Percentiles rank a stretch among this genome's conserved stretches.
These are phyloP conservation scores for Hormiphora californensis DNA, from an alignment of 37 sponge, comb jelly and placozoan genomes.

Conservation along the genomic window DNA sequence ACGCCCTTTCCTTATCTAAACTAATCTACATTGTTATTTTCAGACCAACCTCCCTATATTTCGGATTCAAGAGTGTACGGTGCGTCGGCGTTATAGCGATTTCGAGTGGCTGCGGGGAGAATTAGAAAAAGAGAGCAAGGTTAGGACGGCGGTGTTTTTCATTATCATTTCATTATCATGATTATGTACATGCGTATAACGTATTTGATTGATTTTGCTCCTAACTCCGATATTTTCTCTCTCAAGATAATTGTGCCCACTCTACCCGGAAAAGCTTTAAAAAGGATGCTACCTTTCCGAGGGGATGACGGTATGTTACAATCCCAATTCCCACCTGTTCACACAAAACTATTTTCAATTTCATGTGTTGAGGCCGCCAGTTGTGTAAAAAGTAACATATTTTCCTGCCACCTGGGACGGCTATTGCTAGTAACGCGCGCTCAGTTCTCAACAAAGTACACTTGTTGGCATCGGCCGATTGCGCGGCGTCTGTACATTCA, in stretches of 20 bases:
- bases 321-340: too few relatives aligned
- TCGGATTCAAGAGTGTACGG: slow-evolving; percentile 76
- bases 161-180: not conserved
- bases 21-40: not conserved
- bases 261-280: slow-evolving; percentile 92
- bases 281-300: slow-evolving; percentile 88
- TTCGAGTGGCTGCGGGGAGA: slow-evolving; percentile 97
- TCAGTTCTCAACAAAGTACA: too few relatives aligned
- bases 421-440: too few relatives aligned
- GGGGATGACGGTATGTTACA: slow-evolving; percentile 83
- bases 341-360: too few relatives aligned
- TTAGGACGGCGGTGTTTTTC: not conserved
- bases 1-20: too few relatives aligned
- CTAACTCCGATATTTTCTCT: not conserved
- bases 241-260: slow-evolving; percentile 88
- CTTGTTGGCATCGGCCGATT: too few relatives aligned
- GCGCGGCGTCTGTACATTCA: too few relatives aligned
- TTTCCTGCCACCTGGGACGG: too few relatives aligned
- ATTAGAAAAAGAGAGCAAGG: slow-evolving; percentile 94
- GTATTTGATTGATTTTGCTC: not conserved
- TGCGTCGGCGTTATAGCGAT: slow-evolving; percentile 91
- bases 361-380: too few relatives aligned
- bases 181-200: not conserved
- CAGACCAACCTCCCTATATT: slow-evolving; percentile 99
- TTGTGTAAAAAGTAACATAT: too few relatives aligned